Conservation (phyloP, 2,888 invertebrate species). For the Myopa tessellatipennis region DNA sequence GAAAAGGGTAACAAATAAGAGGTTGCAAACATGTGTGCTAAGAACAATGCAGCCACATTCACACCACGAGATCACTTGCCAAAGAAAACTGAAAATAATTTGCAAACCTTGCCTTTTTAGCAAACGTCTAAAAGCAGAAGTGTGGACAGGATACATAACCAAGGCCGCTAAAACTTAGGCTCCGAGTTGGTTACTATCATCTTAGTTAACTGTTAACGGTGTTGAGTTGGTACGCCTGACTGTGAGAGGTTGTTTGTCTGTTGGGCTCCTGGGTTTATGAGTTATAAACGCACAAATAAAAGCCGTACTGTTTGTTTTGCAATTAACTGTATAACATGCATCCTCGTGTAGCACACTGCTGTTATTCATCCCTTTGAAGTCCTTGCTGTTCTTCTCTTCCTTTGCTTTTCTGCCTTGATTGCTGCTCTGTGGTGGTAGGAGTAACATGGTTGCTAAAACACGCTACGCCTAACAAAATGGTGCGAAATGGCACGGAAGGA, state of each 20-base stretch:
- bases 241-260: neutral
- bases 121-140: conserved; percentile 6
- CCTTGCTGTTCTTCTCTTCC: neutral
- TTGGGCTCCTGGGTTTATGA: conserved; percentile 49
- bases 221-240: neutral
- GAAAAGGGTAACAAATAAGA: no score
- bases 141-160: conserved; percentile 5
- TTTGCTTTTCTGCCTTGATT: neutral
- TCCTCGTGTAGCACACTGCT: conserved; percentile 61
- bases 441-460: neutral
- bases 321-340: conserved; percentile 59
- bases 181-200: conserved; percentile 30
- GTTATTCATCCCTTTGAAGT: conserved; percentile 54
- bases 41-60: no score
- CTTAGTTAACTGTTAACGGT: neutral
- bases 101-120: conserved; percentile 42
- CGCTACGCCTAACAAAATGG: neutral
- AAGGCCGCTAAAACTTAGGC: conserved; percentile 18
- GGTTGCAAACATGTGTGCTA: no score
- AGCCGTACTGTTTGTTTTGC: conserved; percentile 58
- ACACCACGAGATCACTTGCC: no score
- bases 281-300: conserved; percentile 60
- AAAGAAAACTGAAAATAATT: neutral
- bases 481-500: neutral
- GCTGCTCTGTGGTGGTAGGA: neutral